Base-by-base conservation (phyloP, 1,140 invertebrate species). In the Samia ricini region DNA sequence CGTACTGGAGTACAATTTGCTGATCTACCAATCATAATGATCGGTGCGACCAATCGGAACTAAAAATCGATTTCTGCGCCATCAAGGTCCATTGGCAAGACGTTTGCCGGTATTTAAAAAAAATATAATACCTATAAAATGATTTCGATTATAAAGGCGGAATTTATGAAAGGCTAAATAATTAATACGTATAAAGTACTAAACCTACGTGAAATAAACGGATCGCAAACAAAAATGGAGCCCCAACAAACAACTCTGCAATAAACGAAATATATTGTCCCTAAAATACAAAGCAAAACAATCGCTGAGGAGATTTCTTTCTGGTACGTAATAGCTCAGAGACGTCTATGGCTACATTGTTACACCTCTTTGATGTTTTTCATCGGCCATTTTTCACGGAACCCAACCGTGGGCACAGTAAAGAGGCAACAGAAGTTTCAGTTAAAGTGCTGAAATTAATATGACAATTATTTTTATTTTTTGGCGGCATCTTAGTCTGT, bases 191-290 rank as follows among this genome's bases (percentile, higher is more conserved):
- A 12, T 42, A 15, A 42, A 42, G n/a, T 29, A 29, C 6, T 29
- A 29, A 29, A 42, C 12, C 33, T 42, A 42, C 33, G n/a, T 12
- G 4, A 5, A 29, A 29, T 15, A 42, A 42, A 42, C 7, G 33
- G 33, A 12, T 15, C 10, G 33, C 4, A 12, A 42, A 42, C 33
- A 42, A 15, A 42, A 15, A 42, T 15, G n/a, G 8, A 26, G 4
- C 26, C 4, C 33, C 33, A 42, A 42, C 33, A 42, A 42, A 42
- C 33, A 42, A 42, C 33, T 12, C 10, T 15, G 33, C 33, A 42
- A 42, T 42, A 42, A 42, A 42, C 33, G n/a, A 42, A 42, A 42
- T 42, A 42, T 42, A 42, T 42, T 42, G 33, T 42, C 33, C 33
- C 33, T 42, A 42, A 42, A 42, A 42, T 42, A 42, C 33, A 42